Evolutionary conservation across 64 coral and sea anemone genomes (phyloP).

Genomic region (Cladopsammia gracilis): DNA sequence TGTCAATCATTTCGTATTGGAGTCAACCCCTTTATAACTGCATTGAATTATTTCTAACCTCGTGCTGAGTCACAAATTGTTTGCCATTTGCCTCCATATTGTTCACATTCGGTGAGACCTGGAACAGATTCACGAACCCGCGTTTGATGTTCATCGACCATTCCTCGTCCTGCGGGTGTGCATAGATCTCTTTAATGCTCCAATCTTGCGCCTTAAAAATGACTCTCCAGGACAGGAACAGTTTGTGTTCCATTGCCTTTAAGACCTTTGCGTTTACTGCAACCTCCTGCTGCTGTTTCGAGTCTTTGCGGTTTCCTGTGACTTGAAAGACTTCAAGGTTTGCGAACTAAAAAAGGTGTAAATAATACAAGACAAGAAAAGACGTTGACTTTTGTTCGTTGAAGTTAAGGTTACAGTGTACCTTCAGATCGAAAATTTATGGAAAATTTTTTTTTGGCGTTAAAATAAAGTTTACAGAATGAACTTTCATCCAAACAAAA

Average conservation of each 20-base stretch:
- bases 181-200: constrained; percentile 63
- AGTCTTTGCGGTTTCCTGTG: background rate
- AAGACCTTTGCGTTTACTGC: background rate
- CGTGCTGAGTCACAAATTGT: constrained; percentile 21
- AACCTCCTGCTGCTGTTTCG: background rate
- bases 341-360: constrained; percentile 5
- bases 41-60: constrained; percentile 46
- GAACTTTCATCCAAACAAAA: no score
- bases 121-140: constrained; percentile 75
- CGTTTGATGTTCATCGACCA: constrained; percentile 88
- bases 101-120: constrained; percentile 32
- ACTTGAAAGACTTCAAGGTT: constrained; percentile 46
- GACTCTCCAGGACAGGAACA: background rate
- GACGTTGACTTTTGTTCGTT: no score
- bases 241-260: background rate
- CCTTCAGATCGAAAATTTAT: no score
- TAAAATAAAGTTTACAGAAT: no score
- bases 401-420: no score
- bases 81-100: background rate
- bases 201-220: background rate
- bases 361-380: no score
- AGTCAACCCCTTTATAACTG: background rate
- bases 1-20: no score
- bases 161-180: constrained; percentile 30
- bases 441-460: no score